Conservation (phyloP, 2,888 invertebrate genomes). For the Tiliacea aurago region DNA sequence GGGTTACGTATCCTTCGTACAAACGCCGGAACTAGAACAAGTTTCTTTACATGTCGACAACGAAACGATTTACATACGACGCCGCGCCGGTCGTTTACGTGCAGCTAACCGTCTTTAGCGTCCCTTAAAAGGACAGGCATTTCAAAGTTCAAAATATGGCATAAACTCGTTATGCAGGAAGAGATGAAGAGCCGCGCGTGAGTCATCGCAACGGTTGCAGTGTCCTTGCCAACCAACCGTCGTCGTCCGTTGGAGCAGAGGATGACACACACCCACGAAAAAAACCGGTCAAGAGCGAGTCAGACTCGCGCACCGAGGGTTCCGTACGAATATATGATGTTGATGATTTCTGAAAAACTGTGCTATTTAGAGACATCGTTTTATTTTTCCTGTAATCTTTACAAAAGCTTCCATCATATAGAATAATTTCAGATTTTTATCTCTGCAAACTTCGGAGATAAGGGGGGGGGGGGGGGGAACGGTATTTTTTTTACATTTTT, state of each 20-base stretch:
- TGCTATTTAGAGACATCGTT: too few relatives aligned
- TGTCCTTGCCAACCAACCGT: conserved; percentile 73
- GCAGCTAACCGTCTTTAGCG: conserved; percentile 36
- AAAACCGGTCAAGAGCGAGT: too few relatives aligned
- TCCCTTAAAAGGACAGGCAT: conserved; percentile 66
- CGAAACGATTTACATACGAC: conserved; percentile 63
- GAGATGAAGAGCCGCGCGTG: conserved; percentile 61
- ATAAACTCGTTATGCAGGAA: conserved; percentile 66
- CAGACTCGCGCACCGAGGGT: too few relatives aligned
- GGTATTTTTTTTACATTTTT: too few relatives aligned
- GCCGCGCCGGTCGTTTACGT: conserved; percentile 63
- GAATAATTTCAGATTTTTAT: too few relatives aligned
- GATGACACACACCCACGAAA: conserved; percentile 77
- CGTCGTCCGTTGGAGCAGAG: conserved; percentile 61
- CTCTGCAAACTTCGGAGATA: too few relatives aligned
- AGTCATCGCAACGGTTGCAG: conserved; percentile 75
- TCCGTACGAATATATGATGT: too few relatives aligned
- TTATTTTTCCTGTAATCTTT: too few relatives aligned
- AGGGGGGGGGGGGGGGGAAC: too few relatives aligned
- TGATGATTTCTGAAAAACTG: too few relatives aligned
- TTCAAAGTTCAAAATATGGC: conserved; percentile 66
- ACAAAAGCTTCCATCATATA: too few relatives aligned
- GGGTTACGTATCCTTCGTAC: conserved; percentile 33
- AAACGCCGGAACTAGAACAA: conserved; percentile 57
- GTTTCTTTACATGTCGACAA: conserved; percentile 63